These are phyloP conservation scores for Rutilus rutilus DNA, from an alignment of 2,113 vertebrate genomes.

Conservation along the genomic window DNA sequence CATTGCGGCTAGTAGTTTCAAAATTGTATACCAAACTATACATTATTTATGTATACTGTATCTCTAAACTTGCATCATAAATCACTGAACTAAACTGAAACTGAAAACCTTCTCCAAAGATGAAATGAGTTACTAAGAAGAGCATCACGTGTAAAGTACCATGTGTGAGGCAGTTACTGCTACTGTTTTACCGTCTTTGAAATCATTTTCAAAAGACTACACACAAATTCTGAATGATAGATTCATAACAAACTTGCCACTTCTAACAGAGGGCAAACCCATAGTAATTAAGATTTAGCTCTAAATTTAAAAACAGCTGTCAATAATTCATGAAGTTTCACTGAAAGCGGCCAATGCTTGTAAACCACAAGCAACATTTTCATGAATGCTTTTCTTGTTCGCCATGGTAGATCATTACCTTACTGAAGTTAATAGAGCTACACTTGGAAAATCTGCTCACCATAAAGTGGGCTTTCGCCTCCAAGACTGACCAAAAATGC, in stretches of 20 bases:
- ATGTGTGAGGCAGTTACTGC: not conserved
- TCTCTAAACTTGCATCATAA: not conserved
- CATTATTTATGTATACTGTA: not conserved
- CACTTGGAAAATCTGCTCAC: conserved; percentile 42
- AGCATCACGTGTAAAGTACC: not conserved
- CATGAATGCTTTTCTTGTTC: conserved; percentile 51
- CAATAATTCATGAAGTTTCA: conserved; percentile 2
- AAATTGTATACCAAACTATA: no score
- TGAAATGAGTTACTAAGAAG: not conserved
- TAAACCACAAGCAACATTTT: conserved; percentile 33
- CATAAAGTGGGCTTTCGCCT: conserved; percentile 38
- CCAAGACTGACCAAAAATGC: conserved; percentile 37
- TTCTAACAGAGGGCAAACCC: not conserved
- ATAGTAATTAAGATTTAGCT: not conserved
- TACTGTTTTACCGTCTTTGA: not conserved
- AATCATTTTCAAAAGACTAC: not conserved
- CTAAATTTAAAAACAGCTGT: conserved; percentile 23
- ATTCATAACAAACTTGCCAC: conserved; percentile 7
- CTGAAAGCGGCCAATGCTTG: conserved; percentile 16
- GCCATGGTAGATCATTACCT: conserved; percentile 30
- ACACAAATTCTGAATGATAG: not conserved
- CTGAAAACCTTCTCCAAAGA: not conserved
- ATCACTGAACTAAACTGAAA: not conserved
- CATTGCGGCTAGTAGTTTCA: no score
- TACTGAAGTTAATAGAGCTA: conserved; percentile 46